phyloP scores from a whole-genome alignment of 2,888 invertebrate genomes.

The Ligdia adustata region DNA sequence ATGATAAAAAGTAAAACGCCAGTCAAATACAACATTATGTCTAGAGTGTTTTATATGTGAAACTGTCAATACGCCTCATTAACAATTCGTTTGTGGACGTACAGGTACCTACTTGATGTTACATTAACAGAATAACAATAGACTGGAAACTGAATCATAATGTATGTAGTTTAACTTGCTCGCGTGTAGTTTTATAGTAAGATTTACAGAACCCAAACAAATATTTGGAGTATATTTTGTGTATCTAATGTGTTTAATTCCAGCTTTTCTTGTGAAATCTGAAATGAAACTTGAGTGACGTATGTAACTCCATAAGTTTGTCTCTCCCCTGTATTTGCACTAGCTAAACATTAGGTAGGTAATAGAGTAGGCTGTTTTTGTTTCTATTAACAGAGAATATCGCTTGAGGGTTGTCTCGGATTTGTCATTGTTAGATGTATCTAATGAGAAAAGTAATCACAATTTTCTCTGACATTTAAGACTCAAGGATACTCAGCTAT shows the following conservation, averaged over 20 bases:
- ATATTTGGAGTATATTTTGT: too few species aligned
- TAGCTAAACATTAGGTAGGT: constrained; percentile 16
- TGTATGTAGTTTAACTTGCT: too few species aligned
- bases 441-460: too few species aligned
- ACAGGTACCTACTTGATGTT: too few species aligned
- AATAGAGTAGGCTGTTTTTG: constrained; percentile 26
- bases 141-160: too few species aligned
- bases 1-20: constrained; percentile 60
- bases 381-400: constrained; percentile 47
- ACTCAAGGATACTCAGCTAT: too few species aligned
- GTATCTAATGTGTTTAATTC: too few species aligned
- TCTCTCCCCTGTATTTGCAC: constrained; percentile 8
- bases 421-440: constrained; percentile 62
- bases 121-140: constrained; percentile 21
- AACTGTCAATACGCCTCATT: constrained; percentile 7
- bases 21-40: constrained; percentile 44
- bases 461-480: too few species aligned
- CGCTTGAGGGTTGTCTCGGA: constrained; percentile 50
- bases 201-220: too few species aligned
- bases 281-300: too few species aligned
- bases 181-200: too few species aligned
- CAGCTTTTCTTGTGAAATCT: too few species aligned
- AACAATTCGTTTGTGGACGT: not conserved
- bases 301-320: not conserved
- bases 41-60: not conserved